These are phyloP conservation scores for Oedothorax gibbosus DNA, from an alignment of 1,140 invertebrate species.

Conservation along the genomic window DNA sequence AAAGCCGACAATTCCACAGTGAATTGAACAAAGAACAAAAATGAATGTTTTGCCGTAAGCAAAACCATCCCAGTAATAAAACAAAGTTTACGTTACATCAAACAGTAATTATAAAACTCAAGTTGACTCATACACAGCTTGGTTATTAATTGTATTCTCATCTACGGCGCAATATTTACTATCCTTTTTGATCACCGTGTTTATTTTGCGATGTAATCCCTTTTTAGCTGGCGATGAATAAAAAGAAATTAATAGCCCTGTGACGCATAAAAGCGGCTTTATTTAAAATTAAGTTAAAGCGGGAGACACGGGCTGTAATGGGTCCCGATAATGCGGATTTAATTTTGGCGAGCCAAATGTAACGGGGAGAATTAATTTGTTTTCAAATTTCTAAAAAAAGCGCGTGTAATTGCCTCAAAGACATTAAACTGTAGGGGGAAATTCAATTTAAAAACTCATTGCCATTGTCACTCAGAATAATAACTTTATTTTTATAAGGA, in stretches of 20 bases:
- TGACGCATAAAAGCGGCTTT: constrained; percentile 52
- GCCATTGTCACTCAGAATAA: constrained; percentile 57
- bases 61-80: constrained; percentile 40
- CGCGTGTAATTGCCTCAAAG: constrained; percentile 50
- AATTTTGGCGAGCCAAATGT: constrained; percentile 56
- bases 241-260: constrained; percentile 55
- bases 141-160: constrained; percentile 50
- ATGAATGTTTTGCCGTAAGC: constrained; percentile 22
- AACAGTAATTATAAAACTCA: constrained; percentile 49
- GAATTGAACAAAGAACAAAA: constrained; percentile 26
- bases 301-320: constrained; percentile 33
- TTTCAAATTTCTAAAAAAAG: constrained; percentile 47
- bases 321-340: constrained; percentile 52
- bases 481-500: constrained; percentile 53
- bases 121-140: constrained; percentile 34
- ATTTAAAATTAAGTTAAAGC: constrained; percentile 59
- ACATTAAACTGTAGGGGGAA: constrained; percentile 56
- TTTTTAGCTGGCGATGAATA: constrained; percentile 52
- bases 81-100: constrained; percentile 44
- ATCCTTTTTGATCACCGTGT: constrained; percentile 51
- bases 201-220: constrained; percentile 53
- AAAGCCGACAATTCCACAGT: neutral
- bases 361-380: constrained; percentile 46
- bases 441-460: constrained; percentile 60
- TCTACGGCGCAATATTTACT: constrained; percentile 39